Evolutionary conservation across 1,140 invertebrate species (phyloP).

Genomic region (Diabrotica undecimpunctata): DNA sequence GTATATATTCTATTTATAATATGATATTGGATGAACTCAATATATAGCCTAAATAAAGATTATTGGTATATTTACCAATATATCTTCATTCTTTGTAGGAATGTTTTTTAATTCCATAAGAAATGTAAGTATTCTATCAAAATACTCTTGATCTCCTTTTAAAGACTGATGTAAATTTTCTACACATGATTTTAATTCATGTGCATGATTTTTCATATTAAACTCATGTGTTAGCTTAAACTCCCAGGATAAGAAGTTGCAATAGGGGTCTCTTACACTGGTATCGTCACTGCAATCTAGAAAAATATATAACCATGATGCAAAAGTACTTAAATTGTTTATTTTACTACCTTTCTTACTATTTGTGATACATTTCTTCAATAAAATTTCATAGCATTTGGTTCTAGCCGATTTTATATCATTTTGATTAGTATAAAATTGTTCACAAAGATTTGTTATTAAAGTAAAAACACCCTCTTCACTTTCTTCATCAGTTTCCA

Average conservation of each 20-base stretch:
- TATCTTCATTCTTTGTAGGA: constrained; percentile 28
- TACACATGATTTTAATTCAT: constrained; percentile 27
- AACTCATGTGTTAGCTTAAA: constrained; percentile 34
- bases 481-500: constrained; percentile 17
- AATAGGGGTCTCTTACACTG: constrained; percentile 30
- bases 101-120: constrained; percentile 34
- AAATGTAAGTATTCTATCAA: constrained; percentile 32
- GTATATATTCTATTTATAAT: no score
- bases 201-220: constrained; percentile 32
- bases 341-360: constrained; percentile 20
- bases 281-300: constrained; percentile 29
- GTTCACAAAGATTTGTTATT: constrained; percentile 38
- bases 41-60: no score
- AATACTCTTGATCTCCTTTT: constrained; percentile 21
- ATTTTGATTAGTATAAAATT: constrained; percentile 22
- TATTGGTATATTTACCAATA: constrained; percentile 24
- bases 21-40: no score
- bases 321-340: constrained; percentile 7
- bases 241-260: constrained; percentile 41
- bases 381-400: constrained; percentile 32
- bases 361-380: constrained; percentile 27
- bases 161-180: constrained; percentile 28
- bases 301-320: constrained; percentile 21
- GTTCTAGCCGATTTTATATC: constrained; percentile 27
- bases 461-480: constrained; percentile 35